Base-by-base conservation (phyloP, 2,113 vertebrate genomes). In the Maccullochella peelii region DNA sequence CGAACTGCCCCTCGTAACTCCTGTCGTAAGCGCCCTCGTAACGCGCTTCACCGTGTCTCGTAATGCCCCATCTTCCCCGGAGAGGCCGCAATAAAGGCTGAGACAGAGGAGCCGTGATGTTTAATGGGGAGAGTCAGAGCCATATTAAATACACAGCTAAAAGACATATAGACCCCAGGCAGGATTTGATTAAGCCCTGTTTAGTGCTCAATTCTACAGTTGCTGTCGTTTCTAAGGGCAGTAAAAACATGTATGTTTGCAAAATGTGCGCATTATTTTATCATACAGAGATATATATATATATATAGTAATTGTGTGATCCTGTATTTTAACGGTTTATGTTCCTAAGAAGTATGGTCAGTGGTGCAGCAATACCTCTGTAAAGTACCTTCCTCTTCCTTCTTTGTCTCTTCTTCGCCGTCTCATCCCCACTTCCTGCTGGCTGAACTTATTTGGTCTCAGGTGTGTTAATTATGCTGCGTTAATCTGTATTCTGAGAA, bases 1-100 rank as follows among this genome's bases (percentile, higher is more conserved):
- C 85, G 73, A 94, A 91, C 92, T 91, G 89, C 86, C 88, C 91
- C 94, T 94, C 92, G 80, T 94, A 94, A 94, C 89, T 89, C 83
- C 85, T 16, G 67, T 81, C 90, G 72, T 94, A 94, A 94, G 93
- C 93, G 58, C 83, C 84, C 93, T 93, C 90, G 80, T 94, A 94
- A 95, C 84, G 90, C 84, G 90, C 92, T 90, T 89, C 94, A 89
- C 76, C 87, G 90, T 92, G 91, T 82, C 92, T 93, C 87, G 74
- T 93, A 92, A 92, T 80, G 90, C 93, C 89, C 78, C 66, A n/a
- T 82, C 79, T 85, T 86, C 91, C 91, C 92, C 47, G 72, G 89
- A 86, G 93, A 91, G 92, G 89, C 82, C 55, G 79, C 91, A 92
- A 90, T 95, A 94, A 95, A 95, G 89, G 76, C 77, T 16, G 81